These are phyloP conservation scores for Sicus ferrugineus DNA, from an alignment of 2,888 invertebrate genomes.

Conservation along the genomic window DNA sequence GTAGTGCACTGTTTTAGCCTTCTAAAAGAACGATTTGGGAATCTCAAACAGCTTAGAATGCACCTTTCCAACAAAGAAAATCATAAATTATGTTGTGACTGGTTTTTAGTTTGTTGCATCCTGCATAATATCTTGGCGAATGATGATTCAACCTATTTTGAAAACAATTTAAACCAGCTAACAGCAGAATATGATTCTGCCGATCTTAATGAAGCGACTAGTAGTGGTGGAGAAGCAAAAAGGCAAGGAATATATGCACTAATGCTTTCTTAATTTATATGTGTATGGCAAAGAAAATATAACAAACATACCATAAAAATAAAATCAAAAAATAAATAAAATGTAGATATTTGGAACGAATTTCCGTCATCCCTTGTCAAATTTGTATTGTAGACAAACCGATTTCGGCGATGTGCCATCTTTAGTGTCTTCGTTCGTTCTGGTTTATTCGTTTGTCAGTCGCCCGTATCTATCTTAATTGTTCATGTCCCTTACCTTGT, in stretches of 20 bases:
- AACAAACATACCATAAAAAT: too few species aligned
- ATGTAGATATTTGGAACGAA: too few species aligned
- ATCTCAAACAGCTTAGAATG: slow-evolving; percentile 30
- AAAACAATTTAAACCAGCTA: not conserved
- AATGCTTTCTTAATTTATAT: slow-evolving; percentile 21
- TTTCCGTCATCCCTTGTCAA: too few species aligned
- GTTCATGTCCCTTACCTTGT: too few species aligned
- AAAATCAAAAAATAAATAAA: too few species aligned
- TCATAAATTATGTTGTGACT: slow-evolving; percentile 28
- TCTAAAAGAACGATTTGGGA: slow-evolving; percentile 35
- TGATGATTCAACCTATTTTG: slow-evolving; percentile 7
- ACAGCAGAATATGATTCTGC: not conserved
- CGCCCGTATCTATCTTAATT: too few species aligned
- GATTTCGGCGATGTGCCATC: too few species aligned
- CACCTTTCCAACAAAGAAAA: not conserved
- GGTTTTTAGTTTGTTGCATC: not conserved
- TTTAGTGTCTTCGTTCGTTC: too few species aligned
- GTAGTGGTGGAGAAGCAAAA: slow-evolving; percentile 23
- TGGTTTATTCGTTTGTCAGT: too few species aligned
- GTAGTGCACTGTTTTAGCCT: slow-evolving; percentile 33
- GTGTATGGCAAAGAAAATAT: too few species aligned
- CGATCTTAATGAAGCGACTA: slow-evolving; percentile 14
- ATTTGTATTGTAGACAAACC: too few species aligned
- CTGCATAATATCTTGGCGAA: slow-evolving; percentile 9
- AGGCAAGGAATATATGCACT: slow-evolving; percentile 28